A percentile compares a stretch with the other conserved stretches of the same genome.
Conservation (phyloP, 2,797 vertebrate species). For the Hippocampus kuda region DNA sequence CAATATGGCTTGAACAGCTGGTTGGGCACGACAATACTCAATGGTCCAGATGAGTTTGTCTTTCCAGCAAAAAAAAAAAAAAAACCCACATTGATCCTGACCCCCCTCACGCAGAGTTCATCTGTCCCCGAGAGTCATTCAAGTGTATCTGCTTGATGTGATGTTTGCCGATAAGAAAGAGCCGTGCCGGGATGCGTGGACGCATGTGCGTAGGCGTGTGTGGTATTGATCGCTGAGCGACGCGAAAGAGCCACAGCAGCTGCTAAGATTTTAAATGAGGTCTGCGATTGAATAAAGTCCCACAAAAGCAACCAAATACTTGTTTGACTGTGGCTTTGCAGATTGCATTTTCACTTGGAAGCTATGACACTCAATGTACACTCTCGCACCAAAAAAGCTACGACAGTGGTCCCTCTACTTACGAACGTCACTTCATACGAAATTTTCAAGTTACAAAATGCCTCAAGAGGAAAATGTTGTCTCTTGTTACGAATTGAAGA, state of each 20-base stretch:
- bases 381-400: neutral
- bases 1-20: slow-evolving; percentile 51
- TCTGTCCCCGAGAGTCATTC: slow-evolving; percentile 57
- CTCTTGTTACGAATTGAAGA: no score
- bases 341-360: neutral
- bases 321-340: neutral
- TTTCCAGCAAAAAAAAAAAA: slow-evolving; percentile 54
- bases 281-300: slow-evolving; percentile 24
- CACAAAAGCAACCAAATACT: neutral
- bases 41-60: slow-evolving; percentile 39
- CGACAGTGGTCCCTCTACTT: neutral
- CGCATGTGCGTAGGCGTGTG: slow-evolving; percentile 21
- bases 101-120: slow-evolving; percentile 54
- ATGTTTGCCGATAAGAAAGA: slow-evolving; percentile 61
- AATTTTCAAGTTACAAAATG: no score
- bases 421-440: no score
- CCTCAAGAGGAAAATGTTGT: no score
- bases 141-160: slow-evolving; percentile 62
- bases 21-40: slow-evolving; percentile 32
- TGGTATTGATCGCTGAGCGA: slow-evolving; percentile 57
- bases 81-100: slow-evolving; percentile 54
- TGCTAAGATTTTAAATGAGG: slow-evolving; percentile 59
- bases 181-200: slow-evolving; percentile 45
- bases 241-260: slow-evolving; percentile 53
- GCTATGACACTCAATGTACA: neutral